A percentile compares a stretch with the other conserved stretches of the same genome.
phyloP scores from a whole-genome alignment of 1,140 invertebrate species.

The Drosophila eugracilis region DNA sequence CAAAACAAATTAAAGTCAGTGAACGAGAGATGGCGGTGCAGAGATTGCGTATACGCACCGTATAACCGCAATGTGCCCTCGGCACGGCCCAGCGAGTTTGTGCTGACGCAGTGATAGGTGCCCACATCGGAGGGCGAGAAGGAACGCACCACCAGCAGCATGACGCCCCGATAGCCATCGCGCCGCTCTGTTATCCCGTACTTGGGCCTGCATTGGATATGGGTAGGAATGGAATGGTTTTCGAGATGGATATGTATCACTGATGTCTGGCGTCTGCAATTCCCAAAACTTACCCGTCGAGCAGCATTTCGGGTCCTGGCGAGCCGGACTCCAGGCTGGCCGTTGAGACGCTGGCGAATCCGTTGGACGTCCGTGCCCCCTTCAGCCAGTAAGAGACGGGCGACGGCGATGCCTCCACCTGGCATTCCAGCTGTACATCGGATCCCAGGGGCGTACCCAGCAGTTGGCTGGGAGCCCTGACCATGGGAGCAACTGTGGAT shows the following conservation, averaged over 20 bases:
- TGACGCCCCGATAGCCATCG: slow-evolving; percentile 92
- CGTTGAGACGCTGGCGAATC: slow-evolving; percentile 70
- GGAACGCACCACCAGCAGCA: slow-evolving; percentile 92
- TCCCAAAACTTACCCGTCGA: slow-evolving; percentile 89
- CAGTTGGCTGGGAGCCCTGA: slow-evolving; percentile 93
- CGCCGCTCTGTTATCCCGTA: slow-evolving; percentile 92
- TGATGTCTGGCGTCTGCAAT: slow-evolving; percentile 21
- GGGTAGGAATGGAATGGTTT: slow-evolving; percentile 5
- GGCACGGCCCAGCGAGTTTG: slow-evolving; percentile 94
- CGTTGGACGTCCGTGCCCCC: slow-evolving; percentile 86
- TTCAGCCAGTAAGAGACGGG: slow-evolving; percentile 94
- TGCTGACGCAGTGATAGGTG: slow-evolving; percentile 95
- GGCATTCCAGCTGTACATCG: slow-evolving; percentile 92
- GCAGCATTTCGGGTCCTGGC: slow-evolving; percentile 88
- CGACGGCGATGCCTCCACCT: slow-evolving; percentile 93
- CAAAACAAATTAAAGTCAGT: slow-evolving; percentile 33
- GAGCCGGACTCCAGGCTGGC: slow-evolving; percentile 80
- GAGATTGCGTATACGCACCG: slow-evolving; percentile 88
- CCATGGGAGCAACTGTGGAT: slow-evolving; percentile 90
- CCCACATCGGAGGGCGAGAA: slow-evolving; percentile 93
- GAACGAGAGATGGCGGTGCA: slow-evolving; percentile 17
- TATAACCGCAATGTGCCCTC: slow-evolving; percentile 94
- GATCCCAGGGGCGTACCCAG: slow-evolving; percentile 92
- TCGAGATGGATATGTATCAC: slow-evolving; percentile 23
- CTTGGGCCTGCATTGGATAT: slow-evolving; percentile 88